phyloP scores from a whole-genome alignment of 2,797 vertebrate genomes.

The Sandelia bainsii region DNA sequence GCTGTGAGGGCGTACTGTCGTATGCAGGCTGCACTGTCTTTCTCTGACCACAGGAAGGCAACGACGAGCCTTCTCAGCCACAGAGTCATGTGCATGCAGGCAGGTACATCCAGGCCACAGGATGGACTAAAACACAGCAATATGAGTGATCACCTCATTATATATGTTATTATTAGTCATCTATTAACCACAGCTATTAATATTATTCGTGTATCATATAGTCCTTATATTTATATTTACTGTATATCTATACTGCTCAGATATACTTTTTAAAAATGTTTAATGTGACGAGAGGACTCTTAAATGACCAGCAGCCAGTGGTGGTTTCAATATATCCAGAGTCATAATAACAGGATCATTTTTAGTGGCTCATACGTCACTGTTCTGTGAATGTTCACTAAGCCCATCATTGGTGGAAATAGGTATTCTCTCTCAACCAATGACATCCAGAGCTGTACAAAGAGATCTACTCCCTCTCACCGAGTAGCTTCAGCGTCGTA shows the following conservation, averaged over 20 bases:
- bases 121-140: slow-evolving; percentile 7
- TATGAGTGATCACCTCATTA: neutral
- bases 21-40: slow-evolving; percentile 70
- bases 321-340: neutral
- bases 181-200: neutral
- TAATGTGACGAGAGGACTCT: neutral
- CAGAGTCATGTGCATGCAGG: slow-evolving; percentile 37
- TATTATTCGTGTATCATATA: neutral
- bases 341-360: neutral
- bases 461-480: slow-evolving; percentile 83
- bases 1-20: slow-evolving; percentile 36
- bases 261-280: neutral
- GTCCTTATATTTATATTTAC: neutral
- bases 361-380: slow-evolving; percentile 36
- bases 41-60: slow-evolving; percentile 84
- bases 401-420: slow-evolving; percentile 64
- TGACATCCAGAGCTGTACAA: slow-evolving; percentile 76
- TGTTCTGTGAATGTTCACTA: slow-evolving; percentile 40
- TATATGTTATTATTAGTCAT: no score
- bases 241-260: no score
- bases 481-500: slow-evolving; percentile 44
- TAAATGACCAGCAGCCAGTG: neutral
- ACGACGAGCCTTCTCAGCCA: slow-evolving; percentile 73
- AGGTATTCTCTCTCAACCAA: slow-evolving; percentile 69
- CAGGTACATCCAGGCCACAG: slow-evolving; percentile 35